Base-by-base conservation (phyloP, 2,797 vertebrate genomes). In the Acipenser ruthenus region DNA sequence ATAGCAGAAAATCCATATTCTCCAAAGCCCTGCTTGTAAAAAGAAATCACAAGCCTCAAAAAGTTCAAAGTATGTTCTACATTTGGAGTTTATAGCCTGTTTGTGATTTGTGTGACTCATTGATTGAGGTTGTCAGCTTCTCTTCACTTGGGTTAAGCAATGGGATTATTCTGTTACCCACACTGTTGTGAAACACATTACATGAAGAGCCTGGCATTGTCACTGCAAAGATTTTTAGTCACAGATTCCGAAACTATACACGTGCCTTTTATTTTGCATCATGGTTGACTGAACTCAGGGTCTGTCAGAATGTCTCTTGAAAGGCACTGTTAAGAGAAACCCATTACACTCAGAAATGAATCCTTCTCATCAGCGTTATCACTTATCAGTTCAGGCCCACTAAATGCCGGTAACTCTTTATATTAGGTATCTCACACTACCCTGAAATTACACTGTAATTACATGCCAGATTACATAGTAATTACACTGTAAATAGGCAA, bases 51-150 rank as follows among this genome's bases (percentile, higher is more conserved):
- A 78, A 83, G 73, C 77, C 77, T 74, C 82, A 80, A 81, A 87
- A 87, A 82, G 83, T 80, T 69, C 82, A 86, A 88, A 89, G 88
- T 87, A 88, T 84, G 80, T 81, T 75, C 78, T 84, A 87, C 85
- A 88, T 87, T 84, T 80, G 79, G 78, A 85, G 75, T 82, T 83
- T 87, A 80, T 73, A 76, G 81, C 67, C 81, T 87, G 78, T 84
- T 77, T 11, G 50, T 64, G 69, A 67, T 64, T 67, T 80, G 78
- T 74, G 79, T 87, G 86, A 85, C 87, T 86, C 86, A 86, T 87
- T 85, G 87, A 88, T 85, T 86, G 76, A 83, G 80, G 76, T 80
- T 86, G 88, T 87, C 87, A 87, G 80, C 84, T 88, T 79, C 82
- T 83, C 83, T 87, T 86, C 87, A 76, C 80, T 75, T 84, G 67